Percentiles rank a stretch among this genome's conserved stretches.
These are phyloP conservation scores for Agapornis roseicollis DNA, from an alignment of 2,113 vertebrate species.

Conservation along the genomic window DNA sequence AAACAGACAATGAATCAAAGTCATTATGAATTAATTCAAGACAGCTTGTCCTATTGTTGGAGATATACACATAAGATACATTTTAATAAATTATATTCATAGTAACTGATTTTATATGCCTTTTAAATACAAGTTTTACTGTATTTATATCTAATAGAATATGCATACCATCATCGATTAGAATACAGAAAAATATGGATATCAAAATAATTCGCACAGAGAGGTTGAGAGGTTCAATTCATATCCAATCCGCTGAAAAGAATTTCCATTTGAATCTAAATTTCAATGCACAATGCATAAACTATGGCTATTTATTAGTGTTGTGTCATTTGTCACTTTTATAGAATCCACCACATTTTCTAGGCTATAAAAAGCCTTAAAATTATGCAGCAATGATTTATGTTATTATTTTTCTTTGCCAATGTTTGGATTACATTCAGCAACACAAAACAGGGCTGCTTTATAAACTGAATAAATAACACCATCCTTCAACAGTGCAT, in stretches of 20 bases:
- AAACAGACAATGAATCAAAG: slow-evolving; percentile 1
- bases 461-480: slow-evolving; percentile 75
- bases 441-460: slow-evolving; percentile 66
- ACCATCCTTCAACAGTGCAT: slow-evolving; percentile 62
- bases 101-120: neutral
- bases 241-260: slow-evolving; percentile 24
- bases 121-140: neutral
- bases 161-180: slow-evolving; percentile 16
- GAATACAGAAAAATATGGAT: slow-evolving; percentile 35
- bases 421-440: slow-evolving; percentile 66
- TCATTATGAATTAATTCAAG: neutral
- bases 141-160: neutral
- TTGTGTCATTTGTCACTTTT: slow-evolving; percentile 76
- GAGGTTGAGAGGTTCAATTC: slow-evolving; percentile 57
- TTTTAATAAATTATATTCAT: neutral
- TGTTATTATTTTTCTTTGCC: slow-evolving; percentile 70
- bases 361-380: slow-evolving; percentile 73
- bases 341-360: slow-evolving; percentile 71
- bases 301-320: slow-evolving; percentile 68
- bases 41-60: neutral
- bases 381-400: slow-evolving; percentile 74
- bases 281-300: slow-evolving; percentile 64
- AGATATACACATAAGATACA: neutral
- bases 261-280: slow-evolving; percentile 53
- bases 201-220: slow-evolving; percentile 46